A percentile compares a stretch with the other conserved stretches of the same genome.
These are phyloP conservation scores for Kuschelorhynchus macadamiae DNA, from an alignment of 2,888 invertebrate species.

Conservation along the genomic window DNA sequence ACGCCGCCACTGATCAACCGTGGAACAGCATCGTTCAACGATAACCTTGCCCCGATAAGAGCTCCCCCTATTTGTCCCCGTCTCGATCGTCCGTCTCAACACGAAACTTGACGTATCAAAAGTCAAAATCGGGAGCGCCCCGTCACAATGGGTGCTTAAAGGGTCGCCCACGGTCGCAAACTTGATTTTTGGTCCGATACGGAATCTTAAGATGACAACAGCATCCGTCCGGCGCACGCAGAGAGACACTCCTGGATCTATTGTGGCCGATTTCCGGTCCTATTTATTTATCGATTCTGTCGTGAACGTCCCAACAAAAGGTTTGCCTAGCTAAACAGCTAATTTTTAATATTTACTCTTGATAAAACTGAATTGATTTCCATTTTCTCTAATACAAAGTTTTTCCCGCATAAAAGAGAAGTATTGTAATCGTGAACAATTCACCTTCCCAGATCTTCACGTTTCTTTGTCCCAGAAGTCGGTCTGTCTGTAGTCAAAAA, in stretches of 20 bases:
- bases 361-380: too few relatives aligned
- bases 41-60: conserved; percentile 20
- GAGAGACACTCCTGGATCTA: conserved; percentile 44
- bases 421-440: too few relatives aligned
- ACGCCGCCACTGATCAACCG: not conserved
- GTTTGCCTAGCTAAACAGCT: too few relatives aligned
- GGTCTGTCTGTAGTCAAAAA: too few relatives aligned
- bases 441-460: too few relatives aligned
- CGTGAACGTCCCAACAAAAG: too few relatives aligned
- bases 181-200: conserved; percentile 30
- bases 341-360: too few relatives aligned
- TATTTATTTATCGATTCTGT: too few relatives aligned
- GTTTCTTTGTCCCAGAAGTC: too few relatives aligned
- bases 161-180: conserved; percentile 39
- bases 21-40: not conserved
- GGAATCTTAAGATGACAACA: conserved; percentile 20
- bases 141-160: conserved; percentile 46
- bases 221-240: conserved; percentile 22
- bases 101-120: conserved; percentile 44
- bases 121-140: conserved; percentile 46
- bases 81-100: conserved; percentile 27
- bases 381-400: too few relatives aligned
- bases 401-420: too few relatives aligned
- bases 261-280: conserved; percentile 44
- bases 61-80: conserved; percentile 24